These are phyloP conservation scores for Cyclophora albipunctata DNA, from an alignment of 2,888 invertebrate genomes.

Conservation along the genomic window DNA sequence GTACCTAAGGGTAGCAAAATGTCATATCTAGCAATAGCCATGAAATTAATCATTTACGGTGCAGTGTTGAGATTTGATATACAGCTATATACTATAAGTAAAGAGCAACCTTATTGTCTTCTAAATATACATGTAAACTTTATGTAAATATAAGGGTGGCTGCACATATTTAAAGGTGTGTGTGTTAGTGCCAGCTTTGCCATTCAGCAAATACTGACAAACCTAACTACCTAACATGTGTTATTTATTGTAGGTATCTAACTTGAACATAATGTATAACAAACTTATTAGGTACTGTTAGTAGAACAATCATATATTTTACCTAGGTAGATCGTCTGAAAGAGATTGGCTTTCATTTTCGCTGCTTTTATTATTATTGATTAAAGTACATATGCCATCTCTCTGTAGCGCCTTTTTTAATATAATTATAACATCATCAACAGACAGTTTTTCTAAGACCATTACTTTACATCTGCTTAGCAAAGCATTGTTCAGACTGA, in stretches of 20 bases:
- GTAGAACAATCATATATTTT: slow-evolving; percentile 2
- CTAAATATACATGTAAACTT: neutral
- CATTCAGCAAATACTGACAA: too few relatives aligned
- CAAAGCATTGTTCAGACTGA: slow-evolving; percentile 85
- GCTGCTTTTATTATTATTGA: slow-evolving; percentile 29
- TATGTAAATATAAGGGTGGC: neutral
- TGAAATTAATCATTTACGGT: too few relatives aligned
- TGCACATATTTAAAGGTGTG: too few relatives aligned
- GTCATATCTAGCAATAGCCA: too few relatives aligned
- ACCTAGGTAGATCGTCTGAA: slow-evolving; percentile 32
- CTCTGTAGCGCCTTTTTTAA: slow-evolving; percentile 73
- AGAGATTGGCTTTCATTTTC: slow-evolving; percentile 21
- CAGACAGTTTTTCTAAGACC: slow-evolving; percentile 80
- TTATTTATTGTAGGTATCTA: too few relatives aligned
- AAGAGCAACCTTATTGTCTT: neutral
- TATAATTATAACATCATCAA: slow-evolving; percentile 76
- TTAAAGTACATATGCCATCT: slow-evolving; percentile 31
- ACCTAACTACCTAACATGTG: too few relatives aligned
- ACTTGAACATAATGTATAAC: too few relatives aligned
- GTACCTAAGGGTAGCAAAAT: slow-evolving; percentile 25
- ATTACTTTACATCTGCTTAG: slow-evolving; percentile 86
- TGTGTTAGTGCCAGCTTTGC: too few relatives aligned
- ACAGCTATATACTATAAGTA: neutral
- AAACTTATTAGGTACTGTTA: too few relatives aligned
- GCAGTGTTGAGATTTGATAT: too few relatives aligned